A percentile compares a stretch with the other conserved stretches of the same genome.
These are phyloP conservation scores for Desoria tigrina DNA, from an alignment of 2,888 invertebrate species.

Conservation along the genomic window DNA sequence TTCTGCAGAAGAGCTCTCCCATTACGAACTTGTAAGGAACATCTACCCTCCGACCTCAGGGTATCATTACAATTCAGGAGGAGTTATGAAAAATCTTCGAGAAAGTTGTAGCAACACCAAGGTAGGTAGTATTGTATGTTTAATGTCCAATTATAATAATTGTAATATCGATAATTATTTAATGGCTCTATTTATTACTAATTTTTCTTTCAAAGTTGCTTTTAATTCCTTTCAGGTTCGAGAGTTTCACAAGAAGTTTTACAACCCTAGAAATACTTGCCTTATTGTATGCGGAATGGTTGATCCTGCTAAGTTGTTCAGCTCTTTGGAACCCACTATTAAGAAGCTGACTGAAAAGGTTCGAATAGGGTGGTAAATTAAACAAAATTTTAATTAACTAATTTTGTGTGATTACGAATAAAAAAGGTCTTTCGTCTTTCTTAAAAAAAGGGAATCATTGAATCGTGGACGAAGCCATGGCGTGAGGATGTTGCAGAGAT, in stretches of 20 bases:
- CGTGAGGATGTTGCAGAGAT: slow-evolving; percentile 69
- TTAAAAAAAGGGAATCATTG: slow-evolving; percentile 33
- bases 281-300: slow-evolving; percentile 82
- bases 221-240: slow-evolving; percentile 63
- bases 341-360: slow-evolving; percentile 71
- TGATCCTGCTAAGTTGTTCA: slow-evolving; percentile 72
- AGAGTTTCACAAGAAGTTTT: slow-evolving; percentile 80
- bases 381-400: no score
- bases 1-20: slow-evolving; percentile 71
- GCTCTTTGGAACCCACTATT: slow-evolving; percentile 71
- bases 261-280: slow-evolving; percentile 83
- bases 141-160: no score
- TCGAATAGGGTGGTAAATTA: no score
- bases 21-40: slow-evolving; percentile 66
- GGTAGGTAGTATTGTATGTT: no score
- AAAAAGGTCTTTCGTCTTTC: no score
- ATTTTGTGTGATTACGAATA: no score
- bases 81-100: slow-evolving; percentile 78
- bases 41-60: slow-evolving; percentile 80
- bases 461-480: slow-evolving; percentile 67
- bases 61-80: slow-evolving; percentile 82
- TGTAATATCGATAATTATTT: no score
- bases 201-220: no score
- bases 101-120: slow-evolving; percentile 78
- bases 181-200: no score